Percentiles rank a stretch among this genome's conserved stretches.
Evolutionary conservation across 2,797 vertebrate genomes (phyloP).

Genomic region (Oreochromis mossambicus): DNA sequence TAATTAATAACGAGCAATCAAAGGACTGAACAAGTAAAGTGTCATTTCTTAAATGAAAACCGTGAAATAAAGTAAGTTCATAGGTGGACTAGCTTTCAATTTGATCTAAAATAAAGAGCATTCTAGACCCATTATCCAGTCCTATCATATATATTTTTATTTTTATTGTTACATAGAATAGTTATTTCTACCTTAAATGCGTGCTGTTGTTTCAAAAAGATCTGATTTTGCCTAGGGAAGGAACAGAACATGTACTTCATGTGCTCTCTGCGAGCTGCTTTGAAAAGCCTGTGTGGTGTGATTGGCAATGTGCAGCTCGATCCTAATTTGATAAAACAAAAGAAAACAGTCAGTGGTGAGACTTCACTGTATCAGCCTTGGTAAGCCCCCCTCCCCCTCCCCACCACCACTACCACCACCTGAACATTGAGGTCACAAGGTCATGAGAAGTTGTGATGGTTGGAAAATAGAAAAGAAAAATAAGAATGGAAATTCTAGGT

Average conservation of each 20-base stretch:
- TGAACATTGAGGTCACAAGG: not conserved
- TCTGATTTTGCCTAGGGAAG: not conserved
- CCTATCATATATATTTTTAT: constrained; percentile 1
- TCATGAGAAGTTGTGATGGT: constrained; percentile 33
- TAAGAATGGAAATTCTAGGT: not conserved
- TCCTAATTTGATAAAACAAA: constrained; percentile 45
- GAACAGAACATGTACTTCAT: constrained; percentile 6
- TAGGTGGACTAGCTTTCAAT: not conserved
- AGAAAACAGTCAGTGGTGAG: constrained; percentile 30
- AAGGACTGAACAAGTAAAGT: not conserved
- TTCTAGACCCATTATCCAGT: not conserved
- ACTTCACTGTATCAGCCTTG: not conserved
- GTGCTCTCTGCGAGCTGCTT: constrained; percentile 28
- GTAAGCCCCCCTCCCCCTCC: not conserved
- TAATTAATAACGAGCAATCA: not conserved
- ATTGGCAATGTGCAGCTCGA: not conserved
- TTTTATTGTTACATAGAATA: not conserved
- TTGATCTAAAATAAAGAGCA: not conserved
- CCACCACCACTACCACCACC: not conserved
- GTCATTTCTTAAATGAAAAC: not conserved
- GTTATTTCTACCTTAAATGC: not conserved
- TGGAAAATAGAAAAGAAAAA: not conserved
- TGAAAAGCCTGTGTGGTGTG: not conserved
- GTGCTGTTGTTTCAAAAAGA: constrained; percentile 8
- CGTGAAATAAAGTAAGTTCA: not conserved